Percentiles rank a stretch among this genome's conserved stretches.
phyloP scores from a whole-genome alignment of 2,797 vertebrate genomes.

The Hapalemur alaotrensis region DNA sequence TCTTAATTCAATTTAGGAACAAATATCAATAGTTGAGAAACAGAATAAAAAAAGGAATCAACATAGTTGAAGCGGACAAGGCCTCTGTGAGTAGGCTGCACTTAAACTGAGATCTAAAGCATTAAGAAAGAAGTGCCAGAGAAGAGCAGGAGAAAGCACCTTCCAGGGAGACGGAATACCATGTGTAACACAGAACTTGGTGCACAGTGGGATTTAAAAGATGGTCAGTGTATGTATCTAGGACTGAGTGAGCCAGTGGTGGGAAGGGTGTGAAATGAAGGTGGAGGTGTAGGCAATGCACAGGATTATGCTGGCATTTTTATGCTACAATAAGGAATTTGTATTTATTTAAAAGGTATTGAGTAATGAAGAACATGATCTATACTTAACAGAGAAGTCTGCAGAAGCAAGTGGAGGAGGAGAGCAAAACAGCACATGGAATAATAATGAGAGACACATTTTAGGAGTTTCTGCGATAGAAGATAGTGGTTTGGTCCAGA shows the following conservation, averaged over 20 bases:
- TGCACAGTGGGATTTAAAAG: not conserved
- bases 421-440: not conserved
- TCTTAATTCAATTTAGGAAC: not conserved
- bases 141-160: not conserved
- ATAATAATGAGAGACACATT: not conserved
- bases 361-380: not conserved
- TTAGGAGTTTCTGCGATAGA: not conserved
- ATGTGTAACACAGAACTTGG: not conserved
- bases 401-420: not conserved
- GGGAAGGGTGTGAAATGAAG: not conserved
- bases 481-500: not conserved
- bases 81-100: not conserved
- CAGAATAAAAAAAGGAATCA: not conserved
- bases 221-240: not conserved
- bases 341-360: not conserved
- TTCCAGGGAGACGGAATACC: not conserved
- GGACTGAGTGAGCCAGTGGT: not conserved
- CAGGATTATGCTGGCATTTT: not conserved
- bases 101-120: not conserved
- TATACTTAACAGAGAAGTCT: not conserved
- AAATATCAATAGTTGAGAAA: not conserved
- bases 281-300: not conserved
- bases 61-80: not conserved
- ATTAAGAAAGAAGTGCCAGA: not conserved
- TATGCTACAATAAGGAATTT: not conserved